Evolutionary conservation across 2,113 vertebrate genomes (phyloP), one percentile per base, ranked within the genome.

Genomic region (Callochromis pleurospilus): DNA sequence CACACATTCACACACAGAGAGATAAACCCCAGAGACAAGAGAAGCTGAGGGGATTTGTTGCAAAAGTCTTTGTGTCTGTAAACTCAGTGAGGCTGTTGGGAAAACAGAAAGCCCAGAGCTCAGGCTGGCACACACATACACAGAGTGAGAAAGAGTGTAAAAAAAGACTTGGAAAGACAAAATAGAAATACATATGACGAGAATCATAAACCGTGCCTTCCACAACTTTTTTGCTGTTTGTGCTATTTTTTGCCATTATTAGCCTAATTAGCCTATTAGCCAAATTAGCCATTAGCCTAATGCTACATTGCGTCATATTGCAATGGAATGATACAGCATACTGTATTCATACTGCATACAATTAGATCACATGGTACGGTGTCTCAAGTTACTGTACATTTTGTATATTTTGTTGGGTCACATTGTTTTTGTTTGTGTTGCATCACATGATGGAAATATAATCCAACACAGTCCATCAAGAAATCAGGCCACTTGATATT

Each of bases 71-170:
- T 93, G 81, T 95, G 94, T 96, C 93, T 95, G 93, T 91, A 96
- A 95, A 96, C 95, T 96, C 89, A 79, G 85, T 7, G 93, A 93
- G 89, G 54, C 86, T 96, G 93, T 95, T 95, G 92, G 95, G 89
- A 90, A 94, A 96, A 96, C 95, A 96, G 81, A 90, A 88, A 88
- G 58, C 54, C 14, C 56, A 80, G 77, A 82, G 83, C 83, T 79
- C 29, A 26, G 29, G 33, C 58, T 10, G 8, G 81, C 82, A 88
- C 33, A 83, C 82, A 91, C 40, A 86, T 36, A 87, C 86, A 68
- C 60, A 82, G 33, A 80, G 45, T 73, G 42, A 83, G 24, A 29
- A 47, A 75, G 24, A 75, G 24, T 49, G 42, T 49, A 75, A 77
- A 77, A 75, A 77, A 75, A 77, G 4, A 77, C 73, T n/a, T 77